Evolutionary conservation across 2,888 invertebrate genomes (phyloP), one percentile per base, ranked within the genome.

Genomic region (Muschampia plurimacula): DNA sequence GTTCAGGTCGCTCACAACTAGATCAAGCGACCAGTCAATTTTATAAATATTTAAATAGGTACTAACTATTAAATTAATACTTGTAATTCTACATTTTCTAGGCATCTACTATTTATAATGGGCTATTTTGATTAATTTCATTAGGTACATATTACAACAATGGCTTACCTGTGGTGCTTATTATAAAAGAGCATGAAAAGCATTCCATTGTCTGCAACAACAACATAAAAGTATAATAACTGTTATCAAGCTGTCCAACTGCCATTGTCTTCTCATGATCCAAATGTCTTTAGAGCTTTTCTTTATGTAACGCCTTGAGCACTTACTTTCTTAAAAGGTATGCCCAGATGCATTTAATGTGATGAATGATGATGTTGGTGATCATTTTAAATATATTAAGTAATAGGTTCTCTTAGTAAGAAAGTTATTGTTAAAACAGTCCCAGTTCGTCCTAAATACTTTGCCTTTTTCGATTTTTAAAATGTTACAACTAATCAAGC

Each of bases 281-380:
- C 71, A 66, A 71, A 71, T 66, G 71, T 71, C 71, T 71, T 60
- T 59, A 71, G 44, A 71, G 52, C 62, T 72, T 72, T 72, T 67
- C 72, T 67, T 72, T 72, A 67, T 67, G 67, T 72, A 67, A 72
- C 72, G 62, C 72, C 62, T 28, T n/a, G 62, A 72, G 66, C 60
- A 72, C 60, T 60, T 67, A 67, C 62, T 62, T 62, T 41, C 36
- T 52, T 62, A 15, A n/a, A 59, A 71, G 65, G 22, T 65, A 65
- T 57, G 55, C 55, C 55, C 15, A 22, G 36, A 57, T 12, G 22
- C 22, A 49, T 65, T 65, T 49, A 49, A 32, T 65, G 49, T 49
- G 15, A 49, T 64, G 46, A 64, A 52, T 52, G 15, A 52, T 52
- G 52, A n/a, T 52, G 8, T 44, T 44, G 44, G 0, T 52, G 52